phyloP scores from a whole-genome alignment of 1,140 invertebrate species.

The Melitaea cinxia region DNA sequence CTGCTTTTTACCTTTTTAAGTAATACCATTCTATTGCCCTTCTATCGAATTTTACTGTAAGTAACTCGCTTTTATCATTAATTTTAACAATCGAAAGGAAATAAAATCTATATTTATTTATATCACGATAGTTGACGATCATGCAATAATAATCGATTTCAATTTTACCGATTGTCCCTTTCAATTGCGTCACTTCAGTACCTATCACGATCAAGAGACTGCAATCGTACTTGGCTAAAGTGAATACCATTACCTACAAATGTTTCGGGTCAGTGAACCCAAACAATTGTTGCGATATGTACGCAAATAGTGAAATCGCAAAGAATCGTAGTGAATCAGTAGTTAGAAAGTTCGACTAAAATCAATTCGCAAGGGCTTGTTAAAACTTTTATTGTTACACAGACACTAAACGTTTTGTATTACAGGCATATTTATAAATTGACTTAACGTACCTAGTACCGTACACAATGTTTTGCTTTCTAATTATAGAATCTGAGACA shows the following conservation, averaged over 20 bases:
- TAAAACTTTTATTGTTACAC: neutral
- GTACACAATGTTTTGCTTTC: too few relatives aligned
- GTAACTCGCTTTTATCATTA: neutral
- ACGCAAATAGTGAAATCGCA: constrained; percentile 34
- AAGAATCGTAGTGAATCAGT: neutral
- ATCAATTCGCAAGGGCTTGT: neutral
- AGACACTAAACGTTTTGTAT: too few relatives aligned
- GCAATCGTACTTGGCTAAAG: constrained; percentile 11
- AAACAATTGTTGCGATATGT: constrained; percentile 45
- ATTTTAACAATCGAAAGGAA: neutral
- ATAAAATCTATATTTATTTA: constrained; percentile 6
- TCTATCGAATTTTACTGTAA: neutral
- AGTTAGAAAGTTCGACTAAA: neutral
- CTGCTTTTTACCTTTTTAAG: too few relatives aligned
- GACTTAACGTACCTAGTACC: too few relatives aligned
- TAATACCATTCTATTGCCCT: neutral
- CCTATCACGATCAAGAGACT: constrained; percentile 25
- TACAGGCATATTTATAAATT: too few relatives aligned
- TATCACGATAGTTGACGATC: neutral
- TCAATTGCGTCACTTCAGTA: constrained; percentile 22
- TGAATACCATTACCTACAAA: constrained; percentile 23
- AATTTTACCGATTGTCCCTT: constrained; percentile 19
- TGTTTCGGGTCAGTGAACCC: constrained; percentile 47
- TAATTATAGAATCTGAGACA: too few relatives aligned
- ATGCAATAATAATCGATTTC: constrained; percentile 2